A percentile compares a stretch with the other conserved stretches of the same genome.
Conservation (phyloP, 2,113 vertebrate species). For the Choloepus hoffmanni region DNA sequence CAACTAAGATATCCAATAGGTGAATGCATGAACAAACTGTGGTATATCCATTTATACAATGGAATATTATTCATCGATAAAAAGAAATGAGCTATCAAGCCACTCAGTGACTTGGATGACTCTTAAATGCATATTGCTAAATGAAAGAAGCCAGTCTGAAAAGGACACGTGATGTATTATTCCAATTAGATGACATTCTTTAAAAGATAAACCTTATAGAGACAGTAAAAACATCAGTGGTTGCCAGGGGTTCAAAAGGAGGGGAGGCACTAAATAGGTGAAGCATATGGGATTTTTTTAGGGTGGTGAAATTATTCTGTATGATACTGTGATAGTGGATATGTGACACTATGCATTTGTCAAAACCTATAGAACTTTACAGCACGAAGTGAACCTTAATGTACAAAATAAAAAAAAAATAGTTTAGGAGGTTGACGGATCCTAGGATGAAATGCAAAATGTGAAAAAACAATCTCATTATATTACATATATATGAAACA, state of each 20-base stretch:
- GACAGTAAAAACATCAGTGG: neutral
- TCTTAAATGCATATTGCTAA: neutral
- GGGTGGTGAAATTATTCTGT: neutral
- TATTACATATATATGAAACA: too few species aligned
- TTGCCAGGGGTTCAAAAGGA: neutral
- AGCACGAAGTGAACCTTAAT: too few species aligned
- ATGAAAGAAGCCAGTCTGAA: neutral
- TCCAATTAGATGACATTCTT: conserved; percentile 3
- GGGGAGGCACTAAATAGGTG: neutral
- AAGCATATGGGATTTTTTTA: neutral
- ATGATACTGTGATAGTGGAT: neutral
- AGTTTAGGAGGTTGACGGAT: too few species aligned
- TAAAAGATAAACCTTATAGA: neutral
- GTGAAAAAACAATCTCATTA: too few species aligned
- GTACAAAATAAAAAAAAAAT: too few species aligned
- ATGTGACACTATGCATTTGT: neutral
- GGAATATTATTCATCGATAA: conserved; percentile 4
- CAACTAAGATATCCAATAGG: neutral
- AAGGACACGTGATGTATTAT: neutral
- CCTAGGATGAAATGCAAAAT: too few species aligned
- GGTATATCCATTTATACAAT: neutral
- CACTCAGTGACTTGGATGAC: neutral
- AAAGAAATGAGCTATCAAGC: neutral
- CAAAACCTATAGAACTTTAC: too few species aligned
- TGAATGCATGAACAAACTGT: neutral